Conservation (phyloP, 2,797 vertebrate genomes). For the Parauchenoglanis punctatus region DNA sequence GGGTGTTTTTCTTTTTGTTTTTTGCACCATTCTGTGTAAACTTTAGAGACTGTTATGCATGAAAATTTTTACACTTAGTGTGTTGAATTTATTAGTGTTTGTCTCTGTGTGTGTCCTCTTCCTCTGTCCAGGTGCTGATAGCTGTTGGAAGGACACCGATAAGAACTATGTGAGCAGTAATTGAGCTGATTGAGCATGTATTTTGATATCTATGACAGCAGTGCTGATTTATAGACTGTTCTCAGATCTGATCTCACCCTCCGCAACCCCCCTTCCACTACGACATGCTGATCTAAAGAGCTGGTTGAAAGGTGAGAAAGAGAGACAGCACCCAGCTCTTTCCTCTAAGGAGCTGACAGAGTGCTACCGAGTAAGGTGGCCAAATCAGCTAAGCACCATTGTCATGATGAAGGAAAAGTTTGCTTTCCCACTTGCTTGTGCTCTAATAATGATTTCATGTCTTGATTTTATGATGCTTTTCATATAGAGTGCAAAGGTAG, state of each 20-base stretch:
- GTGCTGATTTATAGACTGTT: conserved; percentile 71
- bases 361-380: background rate
- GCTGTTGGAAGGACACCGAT: conserved; percentile 70
- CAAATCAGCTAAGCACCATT: background rate
- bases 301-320: conserved; percentile 38
- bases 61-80: too few species aligned
- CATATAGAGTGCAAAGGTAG: background rate
- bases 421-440: background rate
- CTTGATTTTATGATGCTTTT: background rate
- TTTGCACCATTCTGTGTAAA: too few species aligned
- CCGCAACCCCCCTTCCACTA: background rate
- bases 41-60: too few species aligned
- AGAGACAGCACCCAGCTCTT: conserved; percentile 11
- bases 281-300: conserved; percentile 47
- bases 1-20: background rate
- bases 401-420: background rate
- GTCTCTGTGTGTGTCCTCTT: conserved; percentile 11
- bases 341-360: conserved; percentile 21
- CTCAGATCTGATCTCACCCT: conserved; percentile 55
- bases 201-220: conserved; percentile 70
- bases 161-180: conserved; percentile 76
- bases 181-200: conserved; percentile 77
- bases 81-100: conserved; percentile 20
- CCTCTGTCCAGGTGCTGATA: conserved; percentile 67
- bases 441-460: background rate